Conservation (phyloP, 92 coral and sea anemone genomes). For the Heteractis magnifica region DNA sequence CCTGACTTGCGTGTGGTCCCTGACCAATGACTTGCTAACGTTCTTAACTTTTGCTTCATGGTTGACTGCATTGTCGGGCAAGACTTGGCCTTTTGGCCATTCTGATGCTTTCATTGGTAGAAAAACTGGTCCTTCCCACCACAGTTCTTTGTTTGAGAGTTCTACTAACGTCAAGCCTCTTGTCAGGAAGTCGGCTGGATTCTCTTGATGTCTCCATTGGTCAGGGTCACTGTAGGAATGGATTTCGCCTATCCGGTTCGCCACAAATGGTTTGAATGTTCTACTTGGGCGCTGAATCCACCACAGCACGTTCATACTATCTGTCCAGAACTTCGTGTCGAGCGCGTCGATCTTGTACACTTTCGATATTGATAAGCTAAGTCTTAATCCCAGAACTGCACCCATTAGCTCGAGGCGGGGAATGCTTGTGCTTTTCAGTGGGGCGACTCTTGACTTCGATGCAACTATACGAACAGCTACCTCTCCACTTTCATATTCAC, state of each 20-base stretch:
- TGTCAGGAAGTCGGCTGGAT: conserved; percentile 45
- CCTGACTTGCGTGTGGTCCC: conserved; percentile 5
- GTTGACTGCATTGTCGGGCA: conserved; percentile 10
- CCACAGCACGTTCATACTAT: conserved; percentile 58
- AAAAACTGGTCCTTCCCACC: conserved; percentile 52
- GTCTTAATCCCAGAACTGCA: conserved; percentile 56
- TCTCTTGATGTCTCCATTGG: conserved; percentile 49
- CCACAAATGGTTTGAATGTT: conserved; percentile 48
- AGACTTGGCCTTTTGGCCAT: conserved; percentile 39
- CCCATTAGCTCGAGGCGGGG: conserved; percentile 57
- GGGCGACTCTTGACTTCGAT: conserved; percentile 48
- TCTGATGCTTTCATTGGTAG: conserved; percentile 30
- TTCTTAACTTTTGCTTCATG: not conserved
- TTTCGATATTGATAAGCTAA: conserved; percentile 36
- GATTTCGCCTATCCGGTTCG: conserved; percentile 55
- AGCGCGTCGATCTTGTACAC: conserved; percentile 15
- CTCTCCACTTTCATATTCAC: conserved; percentile 45
- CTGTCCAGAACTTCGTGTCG: conserved; percentile 46
- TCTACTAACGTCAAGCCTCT: conserved; percentile 43
- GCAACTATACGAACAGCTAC: conserved; percentile 43
- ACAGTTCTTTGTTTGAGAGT: conserved; percentile 16
- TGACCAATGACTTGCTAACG: conserved; percentile 1
- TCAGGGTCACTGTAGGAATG: conserved; percentile 45
- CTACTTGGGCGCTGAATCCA: conserved; percentile 61
- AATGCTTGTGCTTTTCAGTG: conserved; percentile 45